These are phyloP conservation scores for Pitta sordida DNA, from an alignment of 2,113 vertebrate species.

Conservation along the genomic window DNA sequence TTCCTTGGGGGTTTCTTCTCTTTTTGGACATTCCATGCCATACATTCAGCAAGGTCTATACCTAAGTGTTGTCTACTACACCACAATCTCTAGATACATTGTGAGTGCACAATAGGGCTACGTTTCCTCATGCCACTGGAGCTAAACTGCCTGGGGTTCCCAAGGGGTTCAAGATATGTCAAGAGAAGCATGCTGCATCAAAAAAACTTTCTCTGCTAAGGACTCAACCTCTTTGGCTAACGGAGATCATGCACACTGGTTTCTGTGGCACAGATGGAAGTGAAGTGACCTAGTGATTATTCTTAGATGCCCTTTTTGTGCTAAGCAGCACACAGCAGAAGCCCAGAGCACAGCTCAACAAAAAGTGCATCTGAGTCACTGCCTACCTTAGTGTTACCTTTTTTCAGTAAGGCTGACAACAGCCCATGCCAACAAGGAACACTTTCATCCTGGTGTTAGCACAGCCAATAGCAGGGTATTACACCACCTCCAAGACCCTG, in stretches of 20 bases:
- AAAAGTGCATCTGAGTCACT: neutral
- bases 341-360: neutral
- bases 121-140: neutral
- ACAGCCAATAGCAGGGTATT: neutral
- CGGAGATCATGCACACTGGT: neutral
- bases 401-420: neutral
- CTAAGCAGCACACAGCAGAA: neutral
- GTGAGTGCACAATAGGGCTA: neutral
- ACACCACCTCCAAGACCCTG: neutral
- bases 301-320: neutral
- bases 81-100: neutral
- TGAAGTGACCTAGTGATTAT: neutral
- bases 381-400: neutral
- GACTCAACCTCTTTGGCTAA: neutral
- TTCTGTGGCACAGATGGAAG: neutral
- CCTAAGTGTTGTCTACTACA: neutral
- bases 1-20: neutral
- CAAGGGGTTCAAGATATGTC: neutral
- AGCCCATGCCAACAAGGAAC: neutral
- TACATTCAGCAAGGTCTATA: neutral
- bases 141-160: neutral
- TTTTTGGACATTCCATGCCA: neutral
- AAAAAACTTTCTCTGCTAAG: neutral
- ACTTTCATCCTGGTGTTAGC: accelerated
- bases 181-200: neutral